phyloP scores from a whole-genome alignment of 1,140 invertebrate genomes.

The Diachasmimorpha longicaudata region DNA sequence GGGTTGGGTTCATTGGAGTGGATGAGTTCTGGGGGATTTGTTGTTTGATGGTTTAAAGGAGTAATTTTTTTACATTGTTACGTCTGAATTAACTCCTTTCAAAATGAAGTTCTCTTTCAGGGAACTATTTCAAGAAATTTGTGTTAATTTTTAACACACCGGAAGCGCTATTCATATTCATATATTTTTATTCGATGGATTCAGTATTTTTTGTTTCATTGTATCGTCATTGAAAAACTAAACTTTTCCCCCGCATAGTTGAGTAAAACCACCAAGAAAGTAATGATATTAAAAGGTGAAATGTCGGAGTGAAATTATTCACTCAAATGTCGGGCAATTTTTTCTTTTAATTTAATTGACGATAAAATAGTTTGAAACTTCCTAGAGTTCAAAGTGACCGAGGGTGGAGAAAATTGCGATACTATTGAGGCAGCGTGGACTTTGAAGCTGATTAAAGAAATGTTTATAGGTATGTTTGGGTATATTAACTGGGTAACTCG shows the following conservation, averaged over 20 bases:
- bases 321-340: neutral
- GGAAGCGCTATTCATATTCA: too few relatives aligned
- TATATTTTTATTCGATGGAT: too few relatives aligned
- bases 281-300: neutral
- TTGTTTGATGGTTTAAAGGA: too few relatives aligned
- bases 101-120: too few relatives aligned
- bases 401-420: neutral
- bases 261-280: too few relatives aligned
- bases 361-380: neutral
- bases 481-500: conserved; percentile 6
- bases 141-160: too few relatives aligned
- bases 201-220: too few relatives aligned
- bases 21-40: neutral
- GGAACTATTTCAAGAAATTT: too few relatives aligned
- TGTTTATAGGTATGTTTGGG: conserved; percentile 5
- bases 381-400: neutral
- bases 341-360: neutral
- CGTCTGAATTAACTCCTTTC: too few relatives aligned
- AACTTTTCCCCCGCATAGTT: neutral
- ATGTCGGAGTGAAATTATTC: neutral
- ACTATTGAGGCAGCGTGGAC: neutral
- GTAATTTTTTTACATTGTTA: too few relatives aligned
- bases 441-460: conserved; percentile 7
- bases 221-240: neutral
- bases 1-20: neutral